Base-by-base conservation (phyloP, 2,888 invertebrate species). In the Scaptomyza tumidula region DNA sequence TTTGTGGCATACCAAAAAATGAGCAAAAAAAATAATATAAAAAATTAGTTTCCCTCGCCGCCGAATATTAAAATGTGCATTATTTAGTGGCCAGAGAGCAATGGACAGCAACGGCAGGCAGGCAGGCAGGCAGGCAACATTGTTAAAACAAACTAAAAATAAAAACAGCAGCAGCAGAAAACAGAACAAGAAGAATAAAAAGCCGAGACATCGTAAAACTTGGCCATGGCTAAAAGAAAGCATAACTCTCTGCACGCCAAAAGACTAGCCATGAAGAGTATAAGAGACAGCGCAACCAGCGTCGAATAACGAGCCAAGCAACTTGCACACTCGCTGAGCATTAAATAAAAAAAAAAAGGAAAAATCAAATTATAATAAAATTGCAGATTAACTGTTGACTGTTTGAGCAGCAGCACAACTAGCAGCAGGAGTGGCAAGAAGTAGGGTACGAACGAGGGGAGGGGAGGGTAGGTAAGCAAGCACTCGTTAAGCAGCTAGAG, bases 361-460 rank as follows among this genome's bases (percentile, higher is more conserved):
- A 84, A 86, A 86, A 86, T 86, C 86, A 86, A 86, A 86, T 86
- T 86, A 86, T 89, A 89, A 86, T 86, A 86, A 86, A 86, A 86
- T 88, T 88, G 84, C 89, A 89, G 86, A 86, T 86, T 86, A 86
- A 89, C 86, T 86, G 86, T 83, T 89, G 88, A 75, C 80, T 87
- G 44, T 56, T 56, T 35, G 68, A 41, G 29, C 46, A 41, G 39
- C 50, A 29, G 13, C 44, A 27, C 43, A 11, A 11, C 14, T 45
- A 29, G 44, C 10, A 37, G 29, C 29, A 9, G 29, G 5, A 29
- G 29, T 9, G 39, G 43, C 13, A 37, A 37, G 37, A 37, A n/a
- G 19, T 44, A 44, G 6, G 31, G 19, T 5, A 39, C 24, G 2
- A n/a, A n/a, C n/a, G n/a, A n/a, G 4, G 24, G 39, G 2, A 19